Conservation (phyloP, 2,797 vertebrate genomes). For the Scleropages formosus region DNA sequence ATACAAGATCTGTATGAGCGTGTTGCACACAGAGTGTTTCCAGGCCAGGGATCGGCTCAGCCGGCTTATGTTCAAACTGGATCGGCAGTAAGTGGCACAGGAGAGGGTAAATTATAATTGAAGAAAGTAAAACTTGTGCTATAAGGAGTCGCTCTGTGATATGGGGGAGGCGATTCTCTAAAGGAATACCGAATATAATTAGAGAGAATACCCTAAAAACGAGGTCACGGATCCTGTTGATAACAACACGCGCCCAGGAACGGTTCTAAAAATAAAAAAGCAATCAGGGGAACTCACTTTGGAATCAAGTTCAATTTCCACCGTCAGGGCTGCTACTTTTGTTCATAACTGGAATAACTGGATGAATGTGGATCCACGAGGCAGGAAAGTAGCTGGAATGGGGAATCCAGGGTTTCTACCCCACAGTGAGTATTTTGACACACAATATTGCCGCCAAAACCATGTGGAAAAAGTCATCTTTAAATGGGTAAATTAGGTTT, state of each 20-base stretch:
- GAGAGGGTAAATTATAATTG: constrained; percentile 26
- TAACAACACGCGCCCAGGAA: constrained; percentile 22
- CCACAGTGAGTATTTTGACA: neutral
- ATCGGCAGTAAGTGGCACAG: constrained; percentile 26
- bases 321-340: neutral
- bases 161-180: constrained; percentile 29
- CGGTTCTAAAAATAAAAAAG: constrained; percentile 19
- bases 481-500: neutral
- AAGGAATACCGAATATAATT: constrained; percentile 28
- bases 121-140: constrained; percentile 22
- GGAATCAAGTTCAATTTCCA: constrained; percentile 1
- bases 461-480: neutral
- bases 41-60: constrained; percentile 13
- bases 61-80: constrained; percentile 20
- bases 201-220: constrained; percentile 30
- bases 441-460: neutral
- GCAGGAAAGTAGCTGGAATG: neutral
- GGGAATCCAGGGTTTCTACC: neutral
- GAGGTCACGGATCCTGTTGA: constrained; percentile 28
- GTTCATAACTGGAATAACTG: neutral
- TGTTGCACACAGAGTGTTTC: neutral
- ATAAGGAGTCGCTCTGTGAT: constrained; percentile 13
- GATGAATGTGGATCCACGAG: neutral
- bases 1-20: too few relatives aligned
- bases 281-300: constrained; percentile 15